Evolutionary conservation across 2,113 vertebrate genomes (phyloP).

Genomic region (Arenaria interpres): DNA sequence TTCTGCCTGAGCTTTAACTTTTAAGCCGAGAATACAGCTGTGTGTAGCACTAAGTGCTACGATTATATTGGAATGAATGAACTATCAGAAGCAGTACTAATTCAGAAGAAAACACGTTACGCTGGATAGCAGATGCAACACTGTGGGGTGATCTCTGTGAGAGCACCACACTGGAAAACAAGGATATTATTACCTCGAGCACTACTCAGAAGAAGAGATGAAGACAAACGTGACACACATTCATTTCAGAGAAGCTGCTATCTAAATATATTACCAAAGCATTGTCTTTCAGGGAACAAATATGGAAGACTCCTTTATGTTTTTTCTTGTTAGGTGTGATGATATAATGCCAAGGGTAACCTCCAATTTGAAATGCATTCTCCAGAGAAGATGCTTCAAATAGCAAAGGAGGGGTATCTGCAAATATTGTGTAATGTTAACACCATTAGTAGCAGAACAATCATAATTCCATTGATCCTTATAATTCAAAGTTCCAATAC

Average conservation of each 20-base stretch:
- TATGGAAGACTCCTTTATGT: constrained; percentile 89
- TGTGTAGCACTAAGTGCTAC: background rate
- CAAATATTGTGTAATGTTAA: constrained; percentile 43
- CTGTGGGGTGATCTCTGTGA: background rate
- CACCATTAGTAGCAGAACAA: constrained; percentile 47
- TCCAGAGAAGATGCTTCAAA: constrained; percentile 90
- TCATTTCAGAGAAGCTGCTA: constrained; percentile 31
- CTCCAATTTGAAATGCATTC: constrained; percentile 92
- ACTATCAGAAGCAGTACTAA: background rate
- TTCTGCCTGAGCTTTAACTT: background rate
- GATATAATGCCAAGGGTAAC: constrained; percentile 96
- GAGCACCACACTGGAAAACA: background rate
- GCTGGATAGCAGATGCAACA: background rate
- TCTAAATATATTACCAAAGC: constrained; percentile 81
- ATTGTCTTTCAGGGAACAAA: constrained; percentile 88
- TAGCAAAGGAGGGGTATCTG: constrained; percentile 87
- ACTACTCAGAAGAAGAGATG: background rate
- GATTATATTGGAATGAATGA: background rate
- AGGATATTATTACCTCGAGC: background rate
- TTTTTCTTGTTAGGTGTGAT: constrained; percentile 90
- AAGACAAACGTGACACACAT: background rate
- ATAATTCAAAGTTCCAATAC: background rate
- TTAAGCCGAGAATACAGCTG: background rate
- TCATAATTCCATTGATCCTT: constrained; percentile 7
- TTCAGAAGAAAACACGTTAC: background rate